These are phyloP conservation scores for Mungos mungo DNA, from an alignment of 2,113 vertebrate species.

Conservation along the genomic window DNA sequence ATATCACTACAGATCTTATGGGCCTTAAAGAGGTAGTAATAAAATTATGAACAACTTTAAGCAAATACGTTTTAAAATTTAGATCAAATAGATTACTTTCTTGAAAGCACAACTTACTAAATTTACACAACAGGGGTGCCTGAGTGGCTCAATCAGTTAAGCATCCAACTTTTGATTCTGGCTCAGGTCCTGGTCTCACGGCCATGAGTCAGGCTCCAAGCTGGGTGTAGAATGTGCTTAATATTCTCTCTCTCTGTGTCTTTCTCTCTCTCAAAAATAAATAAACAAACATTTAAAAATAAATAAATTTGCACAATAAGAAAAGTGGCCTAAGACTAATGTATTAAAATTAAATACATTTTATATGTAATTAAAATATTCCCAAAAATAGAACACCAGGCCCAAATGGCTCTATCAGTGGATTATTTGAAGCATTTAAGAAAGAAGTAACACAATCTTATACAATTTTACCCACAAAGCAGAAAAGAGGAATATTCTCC, in stretches of 20 bases:
- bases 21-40: not conserved
- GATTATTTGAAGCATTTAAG: slow-evolving; percentile 2
- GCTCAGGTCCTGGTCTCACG: too few relatives aligned
- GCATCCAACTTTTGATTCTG: too few relatives aligned
- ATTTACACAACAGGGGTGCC: not conserved
- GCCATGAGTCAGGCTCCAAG: too few relatives aligned
- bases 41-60: not conserved
- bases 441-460: not conserved
- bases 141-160: too few relatives aligned
- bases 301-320: not conserved
- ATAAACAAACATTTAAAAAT: too few relatives aligned
- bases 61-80: not conserved
- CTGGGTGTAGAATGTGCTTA: too few relatives aligned
- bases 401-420: not conserved
- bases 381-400: not conserved
- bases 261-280: too few relatives aligned
- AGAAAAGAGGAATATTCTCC: not conserved
- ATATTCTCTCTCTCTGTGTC: too few relatives aligned
- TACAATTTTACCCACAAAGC: not conserved
- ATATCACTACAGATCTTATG: not conserved
- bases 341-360: not conserved
- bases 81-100: not conserved
- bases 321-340: not conserved
- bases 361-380: slow-evolving; percentile 1
- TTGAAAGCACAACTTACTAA: not conserved